Evolutionary conservation across 2,888 invertebrate species (phyloP), one percentile per base, ranked within the genome.

Genomic region (Pseudococcus viburni): DNA sequence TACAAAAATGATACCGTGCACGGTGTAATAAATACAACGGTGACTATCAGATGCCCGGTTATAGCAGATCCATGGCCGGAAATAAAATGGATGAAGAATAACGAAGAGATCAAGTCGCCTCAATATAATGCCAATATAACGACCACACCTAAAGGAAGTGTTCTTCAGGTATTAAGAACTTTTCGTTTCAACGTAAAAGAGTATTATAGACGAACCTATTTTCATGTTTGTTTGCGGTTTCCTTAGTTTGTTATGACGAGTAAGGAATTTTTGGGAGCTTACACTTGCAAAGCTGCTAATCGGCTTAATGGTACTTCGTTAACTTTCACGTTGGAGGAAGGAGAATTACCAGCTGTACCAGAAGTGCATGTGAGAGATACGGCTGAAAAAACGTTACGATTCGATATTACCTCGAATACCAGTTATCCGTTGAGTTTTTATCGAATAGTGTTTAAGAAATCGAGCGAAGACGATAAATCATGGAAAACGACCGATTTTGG

Each of bases 1-100:
- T 85, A 85, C n/a, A 55, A 48, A 51, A 85, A 85, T 55, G 22
- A 85, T 55, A 85, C 84, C 2, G 33, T 85, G 11, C 84, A 26
- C 6, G 84, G 22, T 22, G 26, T 55, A 5, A 12, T 5, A 0
- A 26, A 48, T 26, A 26, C 8, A 1, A 8, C 9, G 4, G 84
- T 55, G 6, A 85, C 8, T 22, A 51, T 85, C 11, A 85, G 22
- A 85, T 85, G 84, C 39, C 17, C 22, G 17, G 84, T 85, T 22
- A 26, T 3, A 9, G 84, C 26, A 11, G 84, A 26, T 1, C 84
- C 84, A 2, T 85, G 22, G 4, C 51, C 84, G 46, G 55, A 51
- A 26, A 55, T 85, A 22, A 48, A 55, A 55, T 85, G 84, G 84
- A 17, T 51, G 7, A 19, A 15, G n/a, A 15, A 85, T 55, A 11